Percentiles rank a stretch among this genome's conserved stretches.
phyloP scores from a whole-genome alignment of 2,113 vertebrate genomes.

The Tenrec ecaudatus region DNA sequence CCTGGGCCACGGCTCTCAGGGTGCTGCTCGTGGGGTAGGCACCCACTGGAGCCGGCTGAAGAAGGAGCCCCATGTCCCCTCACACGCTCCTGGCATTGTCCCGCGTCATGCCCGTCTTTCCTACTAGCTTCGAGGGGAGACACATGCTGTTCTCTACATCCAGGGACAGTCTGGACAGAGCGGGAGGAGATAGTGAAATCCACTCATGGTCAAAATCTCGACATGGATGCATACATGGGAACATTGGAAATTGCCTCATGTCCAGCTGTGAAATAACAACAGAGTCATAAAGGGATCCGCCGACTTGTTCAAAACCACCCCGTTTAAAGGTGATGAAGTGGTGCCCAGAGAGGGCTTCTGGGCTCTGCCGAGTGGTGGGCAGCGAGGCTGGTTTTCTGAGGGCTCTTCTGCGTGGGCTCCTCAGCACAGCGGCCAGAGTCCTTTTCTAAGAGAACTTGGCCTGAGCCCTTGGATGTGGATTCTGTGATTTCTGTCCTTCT shows the following conservation, averaged over 20 bases:
- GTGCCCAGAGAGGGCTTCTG: background rate
- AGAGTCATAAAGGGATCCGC: background rate
- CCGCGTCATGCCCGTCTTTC: background rate
- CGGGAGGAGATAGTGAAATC: background rate
- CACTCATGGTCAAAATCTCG: conserved; percentile 6
- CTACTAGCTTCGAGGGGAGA: background rate
- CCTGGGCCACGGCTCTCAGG: background rate
- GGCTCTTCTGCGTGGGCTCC: no score
- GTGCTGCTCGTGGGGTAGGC: background rate
- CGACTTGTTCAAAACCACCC: background rate
- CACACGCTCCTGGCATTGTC: background rate
- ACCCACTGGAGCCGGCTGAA: background rate
- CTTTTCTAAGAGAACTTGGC: background rate
- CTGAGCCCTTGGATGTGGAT: background rate
- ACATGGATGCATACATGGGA: conserved; percentile 3
- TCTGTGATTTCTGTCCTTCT: conserved; percentile 1
- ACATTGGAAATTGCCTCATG: conserved; percentile 19
- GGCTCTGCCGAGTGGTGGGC: background rate
- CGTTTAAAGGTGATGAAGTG: background rate
- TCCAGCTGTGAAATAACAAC: conserved; percentile 13
- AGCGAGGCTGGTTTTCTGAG: background rate
- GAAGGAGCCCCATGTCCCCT: background rate
- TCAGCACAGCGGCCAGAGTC: background rate
- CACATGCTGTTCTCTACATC: background rate
- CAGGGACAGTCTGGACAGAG: conserved; percentile 1